Evolutionary conservation across 1,140 invertebrate genomes (phyloP).

Genomic region (Scaptomyza hsui): DNA sequence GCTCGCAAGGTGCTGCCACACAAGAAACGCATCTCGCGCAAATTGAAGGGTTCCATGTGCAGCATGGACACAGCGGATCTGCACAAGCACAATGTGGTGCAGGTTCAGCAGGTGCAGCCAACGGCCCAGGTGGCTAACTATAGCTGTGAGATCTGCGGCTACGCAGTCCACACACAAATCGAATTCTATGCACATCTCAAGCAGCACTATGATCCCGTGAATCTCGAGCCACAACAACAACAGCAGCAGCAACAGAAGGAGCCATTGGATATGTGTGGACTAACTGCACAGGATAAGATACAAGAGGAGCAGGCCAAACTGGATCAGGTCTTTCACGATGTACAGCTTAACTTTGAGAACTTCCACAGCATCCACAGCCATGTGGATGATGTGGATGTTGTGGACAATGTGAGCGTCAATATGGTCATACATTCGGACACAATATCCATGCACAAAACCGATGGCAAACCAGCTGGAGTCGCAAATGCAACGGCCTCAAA

Average conservation of each 20-base stretch:
- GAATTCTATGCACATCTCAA: slow-evolving; percentile 91
- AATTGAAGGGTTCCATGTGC: slow-evolving; percentile 84
- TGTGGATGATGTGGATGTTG: slow-evolving; percentile 56
- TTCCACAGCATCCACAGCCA: slow-evolving; percentile 66
- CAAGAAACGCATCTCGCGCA: slow-evolving; percentile 86
- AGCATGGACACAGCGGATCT: slow-evolving; percentile 63
- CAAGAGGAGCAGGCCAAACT: slow-evolving; percentile 82
- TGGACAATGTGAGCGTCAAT: slow-evolving; percentile 57
- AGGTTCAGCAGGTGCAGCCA: slow-evolving; percentile 14
- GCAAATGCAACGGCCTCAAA: slow-evolving; percentile 17
- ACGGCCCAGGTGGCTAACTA: slow-evolving; percentile 76
- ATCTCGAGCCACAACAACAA: slow-evolving; percentile 38
- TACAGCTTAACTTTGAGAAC: slow-evolving; percentile 75
- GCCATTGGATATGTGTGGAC: slow-evolving; percentile 62
- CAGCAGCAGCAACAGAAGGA: slow-evolving; percentile 60
- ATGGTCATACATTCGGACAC: slow-evolving; percentile 64
- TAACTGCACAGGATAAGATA: slow-evolving; percentile 60
- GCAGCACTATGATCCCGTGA: slow-evolving; percentile 88
- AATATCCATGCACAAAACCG: slow-evolving; percentile 30
- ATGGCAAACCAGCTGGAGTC: slow-evolving; percentile 47
- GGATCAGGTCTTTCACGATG: slow-evolving; percentile 77
- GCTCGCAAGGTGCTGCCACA: slow-evolving; percentile 84
- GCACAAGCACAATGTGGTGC: slow-evolving; percentile 52
- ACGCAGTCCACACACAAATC: slow-evolving; percentile 87
- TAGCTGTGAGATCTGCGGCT: slow-evolving; percentile 88